phyloP scores from a whole-genome alignment of 2,888 invertebrate genomes.

The Conus canariensis region DNA sequence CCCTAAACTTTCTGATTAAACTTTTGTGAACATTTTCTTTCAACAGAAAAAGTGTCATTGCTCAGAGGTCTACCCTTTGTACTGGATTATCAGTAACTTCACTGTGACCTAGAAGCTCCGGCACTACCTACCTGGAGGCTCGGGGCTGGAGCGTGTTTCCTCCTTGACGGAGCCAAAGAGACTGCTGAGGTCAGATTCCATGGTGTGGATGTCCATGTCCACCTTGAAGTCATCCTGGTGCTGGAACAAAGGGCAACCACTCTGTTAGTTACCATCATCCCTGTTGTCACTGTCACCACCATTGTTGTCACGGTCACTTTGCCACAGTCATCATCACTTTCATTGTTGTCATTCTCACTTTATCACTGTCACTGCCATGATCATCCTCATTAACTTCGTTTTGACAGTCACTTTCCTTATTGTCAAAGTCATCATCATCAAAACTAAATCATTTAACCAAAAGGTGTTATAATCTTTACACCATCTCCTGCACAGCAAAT shows the following conservation, averaged over 20 bases:
- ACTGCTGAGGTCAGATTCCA: slow-evolving; percentile 87
- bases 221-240: slow-evolving; percentile 76
- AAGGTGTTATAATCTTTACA: too few relatives aligned
- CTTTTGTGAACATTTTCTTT: too few relatives aligned
- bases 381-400: slow-evolving; percentile 25
- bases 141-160: slow-evolving; percentile 89
- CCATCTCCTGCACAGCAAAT: too few relatives aligned
- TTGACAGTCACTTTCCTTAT: neutral
- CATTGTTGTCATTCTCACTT: too few relatives aligned
- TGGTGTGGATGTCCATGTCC: slow-evolving; percentile 80
- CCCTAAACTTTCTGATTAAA: too few relatives aligned
- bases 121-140: slow-evolving; percentile 71
- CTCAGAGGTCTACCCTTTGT: too few relatives aligned
- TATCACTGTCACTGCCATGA: neutral
- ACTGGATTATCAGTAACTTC: too few relatives aligned
- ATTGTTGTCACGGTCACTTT: neutral
- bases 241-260: slow-evolving; percentile 49
- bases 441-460: too few relatives aligned
- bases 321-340: too few relatives aligned
- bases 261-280: neutral
- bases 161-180: slow-evolving; percentile 91
- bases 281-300: neutral
- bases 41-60: too few relatives aligned
- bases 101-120: too few relatives aligned
- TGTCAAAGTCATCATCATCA: neutral